Base-by-base conservation (phyloP, 2,888 invertebrate genomes). In the Kryphioiulus occultus region DNA sequence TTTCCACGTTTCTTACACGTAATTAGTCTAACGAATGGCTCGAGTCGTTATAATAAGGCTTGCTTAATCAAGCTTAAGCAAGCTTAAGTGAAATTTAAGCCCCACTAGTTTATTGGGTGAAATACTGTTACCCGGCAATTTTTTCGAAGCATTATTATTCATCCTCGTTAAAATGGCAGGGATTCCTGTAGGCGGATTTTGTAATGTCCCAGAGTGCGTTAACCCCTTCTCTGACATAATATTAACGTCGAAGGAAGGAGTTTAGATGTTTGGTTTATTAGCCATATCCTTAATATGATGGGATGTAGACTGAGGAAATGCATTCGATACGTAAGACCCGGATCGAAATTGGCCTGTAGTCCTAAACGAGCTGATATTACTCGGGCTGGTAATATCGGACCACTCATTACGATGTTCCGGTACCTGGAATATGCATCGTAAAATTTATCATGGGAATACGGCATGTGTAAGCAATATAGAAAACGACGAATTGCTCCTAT, bases 341-440 rank as follows among this genome's bases (percentile, higher is more conserved):
- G 26, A 68, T 68, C 68, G 68, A 68, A 68, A 68, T 68, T 68
- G 68, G 68, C 26, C 9, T 26, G 9, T 68, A 68, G 68, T 12
- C 9, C 68, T 26, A 22, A 22, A n/a, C 59, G 59, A 68, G 22
- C 10, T 1, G 26, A 26, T 68, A 26, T 68, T 68, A 68, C 22
- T 68, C 26, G 7, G 68, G 68, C 26, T 10, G 10, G 9, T 68
- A 68, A 68, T 68, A 68, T 68, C 22, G 22, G 12, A 26, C 26
- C 26, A 68, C 68, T 68, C 26, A 68, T 68, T 68, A 68, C 22
- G 68, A 68, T 68, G 68, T 68, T 68, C 68, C 68, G 68, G 68
- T 68, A 68, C 68, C 68, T 68, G 68, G 68, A 68, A 68, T 68
- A 68, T 68, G 68, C 68, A 68, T 68, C 68, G 68, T 68, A 68